phyloP scores from a whole-genome alignment of 2,113 vertebrate species.

The Aleadryas rufinucha region DNA sequence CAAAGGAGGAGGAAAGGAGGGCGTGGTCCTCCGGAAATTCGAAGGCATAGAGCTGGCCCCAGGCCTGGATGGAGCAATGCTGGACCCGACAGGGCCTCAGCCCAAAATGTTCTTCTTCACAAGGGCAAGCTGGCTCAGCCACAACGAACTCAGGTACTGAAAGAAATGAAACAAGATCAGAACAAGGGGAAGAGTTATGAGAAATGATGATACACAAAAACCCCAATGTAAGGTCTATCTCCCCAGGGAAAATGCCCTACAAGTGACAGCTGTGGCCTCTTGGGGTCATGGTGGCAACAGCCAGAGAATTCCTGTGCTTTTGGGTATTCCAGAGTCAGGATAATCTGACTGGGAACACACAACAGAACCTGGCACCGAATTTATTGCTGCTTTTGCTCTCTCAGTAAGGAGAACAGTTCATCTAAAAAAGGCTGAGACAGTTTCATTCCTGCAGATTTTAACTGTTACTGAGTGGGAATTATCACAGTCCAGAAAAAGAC shows the following conservation, averaged over 20 bases:
- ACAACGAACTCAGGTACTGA: constrained; percentile 16
- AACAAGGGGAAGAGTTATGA: not conserved
- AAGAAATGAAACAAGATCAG: not conserved
- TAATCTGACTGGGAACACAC: not conserved
- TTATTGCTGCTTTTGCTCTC: not conserved
- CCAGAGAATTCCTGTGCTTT: not conserved
- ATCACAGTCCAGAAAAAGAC: not conserved
- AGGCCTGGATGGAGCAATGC: constrained; percentile 17
- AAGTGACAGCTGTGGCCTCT: not conserved
- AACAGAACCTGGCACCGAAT: not conserved
- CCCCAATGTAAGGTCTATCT: not conserved
- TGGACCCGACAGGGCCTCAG: not conserved
- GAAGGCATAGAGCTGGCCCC: constrained; percentile 1
- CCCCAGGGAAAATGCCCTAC: not conserved
- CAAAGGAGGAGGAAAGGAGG: constrained; percentile 21
- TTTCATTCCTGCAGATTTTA: not conserved
- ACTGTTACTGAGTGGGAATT: not conserved
- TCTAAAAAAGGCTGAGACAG: not conserved
- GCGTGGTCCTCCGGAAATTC: not conserved
- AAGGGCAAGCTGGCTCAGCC: constrained; percentile 32
- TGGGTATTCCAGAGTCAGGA: not conserved
- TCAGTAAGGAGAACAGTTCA: not conserved
- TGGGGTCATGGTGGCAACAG: not conserved
- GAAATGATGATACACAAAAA: not conserved
- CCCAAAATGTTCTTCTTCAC: not conserved